Base-by-base conservation (phyloP, 2,797 vertebrate species). In the Tauraco hartlaubi region DNA sequence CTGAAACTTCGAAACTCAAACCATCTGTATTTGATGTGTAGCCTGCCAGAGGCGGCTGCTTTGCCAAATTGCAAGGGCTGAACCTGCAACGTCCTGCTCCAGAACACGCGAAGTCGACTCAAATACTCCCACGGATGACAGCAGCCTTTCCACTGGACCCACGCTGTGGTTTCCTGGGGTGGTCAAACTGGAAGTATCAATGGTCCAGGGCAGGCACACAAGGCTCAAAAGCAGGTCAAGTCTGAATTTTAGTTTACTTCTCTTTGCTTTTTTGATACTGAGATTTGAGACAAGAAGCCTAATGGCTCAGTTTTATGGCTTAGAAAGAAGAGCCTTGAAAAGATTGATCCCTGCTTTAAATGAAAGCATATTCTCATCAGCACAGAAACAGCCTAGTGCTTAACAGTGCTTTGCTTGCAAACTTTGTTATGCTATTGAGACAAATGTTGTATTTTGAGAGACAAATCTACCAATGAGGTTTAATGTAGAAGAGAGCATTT, bases 1-100 rank as follows among this genome's bases (percentile, higher is more conserved):
- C 69, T 93, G 72, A 39, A 89, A 89, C 39, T 29, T 83, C 28
- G 13, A 85, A 96, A 90, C 68, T 96, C 83, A 96, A 74, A 78
- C 78, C 59, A 85, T 91, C 59, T 88, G 76, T 48, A 77, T 41
- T 82, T 33, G 49, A 66, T 22, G 28, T 3, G 16, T 1, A 71
- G 81, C 49, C 84, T 92, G 81, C 86, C 84, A 96, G 75, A 66
- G 37, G 56, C 0, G 2, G 67, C 44, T 89, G 44, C n/a, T 28
- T 35, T 58, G 84, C 86, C 82, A 54, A 85, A 86, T 31, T 59
- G 66, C 0, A 0, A 1, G 0, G 72, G 77, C 78, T 69, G 74
- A 79, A 82, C 22, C 35, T 11, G 28, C 64, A 81, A 9, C 0
- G 0, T 31, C 51, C 28, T 1, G 0, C 15, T 6, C 59, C 81